These are phyloP conservation scores for Eupithecia pulchellata DNA, from an alignment of 2,888 invertebrate genomes.

Conservation along the genomic window DNA sequence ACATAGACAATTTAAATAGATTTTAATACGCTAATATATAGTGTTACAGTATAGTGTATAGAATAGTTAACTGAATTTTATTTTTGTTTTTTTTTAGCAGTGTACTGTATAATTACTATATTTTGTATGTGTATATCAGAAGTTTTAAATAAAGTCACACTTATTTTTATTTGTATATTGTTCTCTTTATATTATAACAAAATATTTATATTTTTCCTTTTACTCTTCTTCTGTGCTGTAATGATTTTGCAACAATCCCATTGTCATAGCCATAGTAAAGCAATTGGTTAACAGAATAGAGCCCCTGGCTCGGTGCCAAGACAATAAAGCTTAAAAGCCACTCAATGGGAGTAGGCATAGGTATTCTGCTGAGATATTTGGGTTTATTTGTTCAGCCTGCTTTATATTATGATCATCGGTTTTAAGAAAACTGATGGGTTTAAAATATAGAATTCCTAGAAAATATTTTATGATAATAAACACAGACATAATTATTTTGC, in stretches of 20 bases:
- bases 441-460: not conserved
- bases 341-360: conserved; percentile 45
- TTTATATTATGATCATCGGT: conserved; percentile 18
- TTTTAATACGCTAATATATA: no score
- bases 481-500: not conserved
- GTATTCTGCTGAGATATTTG: conserved; percentile 39
- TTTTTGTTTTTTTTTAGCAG: no score
- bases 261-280: not conserved
- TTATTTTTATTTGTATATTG: no score
- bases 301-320: conserved; percentile 52
- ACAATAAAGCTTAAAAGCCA: conserved; percentile 47
- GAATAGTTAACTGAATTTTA: no score
- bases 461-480: not conserved
- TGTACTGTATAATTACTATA: no score
- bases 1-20: no score
- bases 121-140: no score
- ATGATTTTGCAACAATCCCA: not conserved
- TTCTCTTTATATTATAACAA: no score
- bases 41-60: no score
- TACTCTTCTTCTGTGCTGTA: no score
- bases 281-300: not conserved
- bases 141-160: no score
- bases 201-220: no score
- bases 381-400: conserved; percentile 46
- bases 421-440: not conserved